Base-by-base conservation (phyloP, 2,113 vertebrate genomes). In the Sigmodon hispidus region DNA sequence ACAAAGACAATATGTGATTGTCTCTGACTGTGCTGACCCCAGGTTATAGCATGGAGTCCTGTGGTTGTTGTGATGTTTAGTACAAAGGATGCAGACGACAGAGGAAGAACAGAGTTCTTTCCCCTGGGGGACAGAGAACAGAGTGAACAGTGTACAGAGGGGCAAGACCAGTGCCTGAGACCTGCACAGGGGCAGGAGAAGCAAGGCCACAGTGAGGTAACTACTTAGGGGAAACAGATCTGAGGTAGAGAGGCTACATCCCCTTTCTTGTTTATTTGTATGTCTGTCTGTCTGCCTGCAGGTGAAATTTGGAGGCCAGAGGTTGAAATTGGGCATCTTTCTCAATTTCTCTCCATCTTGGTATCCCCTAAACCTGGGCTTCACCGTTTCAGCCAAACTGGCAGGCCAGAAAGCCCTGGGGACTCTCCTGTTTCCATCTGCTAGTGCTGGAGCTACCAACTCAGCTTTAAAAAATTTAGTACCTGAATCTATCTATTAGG, bases 41-140 rank as follows among this genome's bases (percentile, higher is more conserved):
- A 5, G 45, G 10, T 43, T 24, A 0, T 12, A 7, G 19, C 13
- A 1, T 16, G 24, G 4, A 48, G 45, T 77, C 17, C 5, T 22
- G 0, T 1, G 11, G 52, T 52, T 29, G 16, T 10, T 31, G 2
- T 1, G 59, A 21, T 36, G 19, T 2, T 55, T 3, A 0, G 48
- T 0, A 55, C 9, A 0, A 4, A 48, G 40, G 3, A 50, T 10
- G 0, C 24, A 77, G 19, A 13, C 0, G 36, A 15, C 8, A 3
- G 6, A 36, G 40, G 4, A 45, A 55, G 1, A 15, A 5, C 5
- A 15, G 29, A n/a, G 40, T 19, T 16, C 3, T 10, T 0, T 5
- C 36, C 55, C 21, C 19, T 31, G 0, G 0, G 8, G 26, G 40
- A 29, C 7, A 34, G 7, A 52, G 43, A n/a, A n/a, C n/a, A n/a